Evolutionary conservation across 2,888 invertebrate species (phyloP), one percentile per base, ranked within the genome.

Genomic region (Rhabditophanes sp.): DNA sequence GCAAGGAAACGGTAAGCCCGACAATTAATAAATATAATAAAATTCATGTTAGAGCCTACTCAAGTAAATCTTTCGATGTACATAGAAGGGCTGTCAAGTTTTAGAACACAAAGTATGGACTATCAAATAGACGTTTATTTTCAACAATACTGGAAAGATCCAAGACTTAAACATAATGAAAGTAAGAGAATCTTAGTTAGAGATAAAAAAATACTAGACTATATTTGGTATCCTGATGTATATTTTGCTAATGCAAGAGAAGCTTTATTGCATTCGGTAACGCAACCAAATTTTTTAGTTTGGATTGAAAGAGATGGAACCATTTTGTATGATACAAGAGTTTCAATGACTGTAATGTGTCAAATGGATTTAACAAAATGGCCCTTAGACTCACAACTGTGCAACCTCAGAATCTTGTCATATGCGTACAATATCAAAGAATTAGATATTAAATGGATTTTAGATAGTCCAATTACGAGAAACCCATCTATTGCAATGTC

Each of bases 291-390:
- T 31, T 62, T 62, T 38, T 44, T 56, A 19, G 49, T 62, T 19
- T 60, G 58, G 59, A 12, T n/a, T n/a, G 15, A 7, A 3, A 11
- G 14, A 34, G 3, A 15, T 7, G 9, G 34, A 29, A 20, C 7
- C 7, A 14, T 17, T 12, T 25, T 12, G 8, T 8, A 25, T 16
- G 2, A 18, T 12, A 26, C 14, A 57, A 71, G 72, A 43, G 55
- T 72, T 35, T 70, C 69, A 41, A 50, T 72, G 30, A 67, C 67
- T 2, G 72, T 73, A 47, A 70, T 72, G 5, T 73, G 72, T 47
- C 72, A 72, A 71, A 72, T 73, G 72, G 71, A 72, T 40, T 21
- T 32, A 4, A 12, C 68, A 6, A 71, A 68, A 44, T 71, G 70
- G 41, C 72, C 71, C 0, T 49, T 72, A 19, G 72, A 72, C 47